Conservation (phyloP, 2,888 invertebrate genomes). For the Drosophila acutilabella region DNA sequence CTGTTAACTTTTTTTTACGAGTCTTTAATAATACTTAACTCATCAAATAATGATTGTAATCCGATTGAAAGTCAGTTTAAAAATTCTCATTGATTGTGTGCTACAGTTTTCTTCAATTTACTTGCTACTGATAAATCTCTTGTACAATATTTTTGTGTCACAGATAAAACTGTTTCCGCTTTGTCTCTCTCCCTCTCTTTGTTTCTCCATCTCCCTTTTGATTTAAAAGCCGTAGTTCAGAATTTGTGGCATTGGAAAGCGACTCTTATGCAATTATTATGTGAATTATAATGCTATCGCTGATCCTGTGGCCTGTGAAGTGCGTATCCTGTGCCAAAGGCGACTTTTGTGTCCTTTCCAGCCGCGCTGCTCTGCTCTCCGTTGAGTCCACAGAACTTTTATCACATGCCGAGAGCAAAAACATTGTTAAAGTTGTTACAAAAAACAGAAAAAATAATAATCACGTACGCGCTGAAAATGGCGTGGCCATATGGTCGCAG, state of each 20-base stretch:
- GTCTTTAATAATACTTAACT: neutral
- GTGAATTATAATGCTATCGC: slow-evolving; percentile 47
- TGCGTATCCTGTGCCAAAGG: slow-evolving; percentile 52
- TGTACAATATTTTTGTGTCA: neutral
- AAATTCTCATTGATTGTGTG: neutral
- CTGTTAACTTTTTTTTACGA: neutral
- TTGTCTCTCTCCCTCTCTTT: neutral
- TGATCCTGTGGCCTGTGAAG: slow-evolving; percentile 43
- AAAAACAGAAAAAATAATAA: slow-evolving; percentile 58
- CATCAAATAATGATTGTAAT: neutral
- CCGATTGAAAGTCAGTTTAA: neutral
- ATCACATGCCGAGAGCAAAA: slow-evolving; percentile 66
- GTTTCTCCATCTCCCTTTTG: neutral
- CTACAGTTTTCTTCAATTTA: neutral
- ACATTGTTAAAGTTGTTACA: slow-evolving; percentile 73
- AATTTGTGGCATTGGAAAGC: slow-evolving; percentile 20
- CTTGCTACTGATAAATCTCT: neutral
- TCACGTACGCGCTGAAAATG: slow-evolving; percentile 76
- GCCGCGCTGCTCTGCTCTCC: slow-evolving; percentile 4
- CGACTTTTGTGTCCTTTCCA: slow-evolving; percentile 21
- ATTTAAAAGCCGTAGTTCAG: slow-evolving; percentile 17
- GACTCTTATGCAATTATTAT: slow-evolving; percentile 41
- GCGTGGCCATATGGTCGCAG: slow-evolving; percentile 38
- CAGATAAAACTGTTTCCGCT: slow-evolving; percentile 6
- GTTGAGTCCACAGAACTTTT: slow-evolving; percentile 55